A percentile compares a stretch with the other conserved stretches of the same genome.
These are phyloP conservation scores for Sminthopsis crassicaudata DNA, from an alignment of 2,113 vertebrate species.

Conservation along the genomic window DNA sequence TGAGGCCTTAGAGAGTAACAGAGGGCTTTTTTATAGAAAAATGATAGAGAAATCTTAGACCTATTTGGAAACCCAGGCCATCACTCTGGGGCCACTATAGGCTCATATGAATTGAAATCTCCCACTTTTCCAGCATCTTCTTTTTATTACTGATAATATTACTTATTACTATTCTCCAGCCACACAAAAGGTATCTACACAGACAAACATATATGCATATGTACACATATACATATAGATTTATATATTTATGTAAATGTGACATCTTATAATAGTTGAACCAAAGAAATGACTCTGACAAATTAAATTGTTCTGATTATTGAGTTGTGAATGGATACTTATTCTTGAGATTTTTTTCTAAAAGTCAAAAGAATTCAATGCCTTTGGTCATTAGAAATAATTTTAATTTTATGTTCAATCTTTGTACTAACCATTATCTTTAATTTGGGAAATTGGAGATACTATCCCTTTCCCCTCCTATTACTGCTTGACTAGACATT, in stretches of 20 bases:
- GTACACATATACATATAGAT: background rate
- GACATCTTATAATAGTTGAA: constrained; percentile 30
- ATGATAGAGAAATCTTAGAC: constrained; percentile 60
- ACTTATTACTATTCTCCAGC: constrained; percentile 55
- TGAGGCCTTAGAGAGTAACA: background rate
- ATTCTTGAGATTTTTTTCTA: constrained; percentile 50
- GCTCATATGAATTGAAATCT: constrained; percentile 48
- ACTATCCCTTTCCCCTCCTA: constrained; percentile 32
- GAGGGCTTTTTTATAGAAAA: constrained; percentile 33
- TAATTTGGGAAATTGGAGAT: constrained; percentile 53
- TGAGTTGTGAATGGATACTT: constrained; percentile 19
- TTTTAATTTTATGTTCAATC: background rate
- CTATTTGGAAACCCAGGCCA: constrained; percentile 52
- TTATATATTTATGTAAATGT: background rate
- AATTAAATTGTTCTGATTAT: constrained; percentile 51
- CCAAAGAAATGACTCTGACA: constrained; percentile 51
- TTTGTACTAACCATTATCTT: background rate
- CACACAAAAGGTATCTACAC: constrained; percentile 43
- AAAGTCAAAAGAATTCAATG: background rate
- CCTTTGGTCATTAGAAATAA: background rate
- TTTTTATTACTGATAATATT: constrained; percentile 54
- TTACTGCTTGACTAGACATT: constrained; percentile 38
- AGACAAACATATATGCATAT: background rate
- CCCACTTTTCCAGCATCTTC: constrained; percentile 54
- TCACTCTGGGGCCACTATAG: constrained; percentile 52